Base-by-base conservation (phyloP, 2,113 vertebrate genomes). In the Oreochromis niloticus region DNA sequence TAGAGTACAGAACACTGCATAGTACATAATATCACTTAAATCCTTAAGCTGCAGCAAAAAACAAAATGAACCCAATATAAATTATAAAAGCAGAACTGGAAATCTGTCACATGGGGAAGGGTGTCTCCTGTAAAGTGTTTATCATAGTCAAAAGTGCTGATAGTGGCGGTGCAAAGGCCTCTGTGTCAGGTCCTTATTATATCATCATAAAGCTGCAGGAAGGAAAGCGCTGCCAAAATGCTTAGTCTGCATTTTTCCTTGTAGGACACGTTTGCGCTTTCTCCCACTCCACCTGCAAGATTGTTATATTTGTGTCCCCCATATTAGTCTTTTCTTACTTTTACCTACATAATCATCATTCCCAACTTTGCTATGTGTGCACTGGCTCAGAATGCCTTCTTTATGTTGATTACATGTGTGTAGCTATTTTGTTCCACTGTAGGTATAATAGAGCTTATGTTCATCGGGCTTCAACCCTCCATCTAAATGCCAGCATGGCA, bases 161-260 rank as follows among this genome's bases (percentile, higher is more conserved):
- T 61, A 4, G 50, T 50, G 85, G 81, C 85, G 7, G 88, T 83
- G 87, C 85, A 87, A 86, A 93, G 84, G 79, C 84, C 88, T 61
- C 50, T 41, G 59, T 73, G 79, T 87, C 80, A 91, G 71, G 61
- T 92, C 81, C 82, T 89, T 90, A 90, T 91, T 93, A 88, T 91
- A 43, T 63, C 82, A 85, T 91, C 88, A 83, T 85, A 66, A 89
- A 90, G 79, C 66, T 90, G 84, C 78, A 27, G 9, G 13, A 82
- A 71, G 39, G 55, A 85, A 85, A 84, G 52, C 24, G 82, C 71
- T 84, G 80, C 68, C 34, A 79, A 85, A 91, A 78, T 89, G 92
- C 91, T 90, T 79, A 46, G 59, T 91, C 30, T 81, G 82, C 87
- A 17, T 66, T 91, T 93, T 81, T 41, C 73, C 22, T 41, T 57